Conservation (phyloP, 2,888 invertebrate genomes). For the Oscheius sp. region DNA sequence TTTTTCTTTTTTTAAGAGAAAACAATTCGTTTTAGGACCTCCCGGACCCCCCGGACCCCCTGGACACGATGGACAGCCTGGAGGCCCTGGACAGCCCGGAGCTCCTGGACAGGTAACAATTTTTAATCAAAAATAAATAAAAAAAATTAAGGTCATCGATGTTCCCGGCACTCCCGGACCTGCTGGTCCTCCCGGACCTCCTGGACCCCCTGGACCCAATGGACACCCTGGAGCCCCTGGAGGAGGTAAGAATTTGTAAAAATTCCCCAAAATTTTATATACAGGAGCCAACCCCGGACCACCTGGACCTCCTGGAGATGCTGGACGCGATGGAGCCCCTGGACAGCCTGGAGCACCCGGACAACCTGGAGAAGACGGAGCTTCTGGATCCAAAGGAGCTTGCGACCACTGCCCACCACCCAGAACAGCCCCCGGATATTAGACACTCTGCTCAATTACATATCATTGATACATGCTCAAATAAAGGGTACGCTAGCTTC, state of each 20-base stretch:
- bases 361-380: slow-evolving; percentile 15
- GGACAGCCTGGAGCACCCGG: slow-evolving; percentile 26
- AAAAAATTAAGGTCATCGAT: neutral
- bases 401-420: slow-evolving; percentile 16
- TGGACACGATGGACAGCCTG: slow-evolving; percentile 58
- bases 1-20: too few species aligned
- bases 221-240: slow-evolving; percentile 6
- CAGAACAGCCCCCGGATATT: slow-evolving; percentile 3
- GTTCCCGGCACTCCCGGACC: slow-evolving; percentile 55
- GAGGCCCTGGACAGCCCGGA: slow-evolving; percentile 59
- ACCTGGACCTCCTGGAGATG: slow-evolving; percentile 3
- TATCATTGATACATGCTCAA: too few species aligned
- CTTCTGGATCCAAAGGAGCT: slow-evolving; percentile 4
- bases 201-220: slow-evolving; percentile 48
- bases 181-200: slow-evolving; percentile 54
- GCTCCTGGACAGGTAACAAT: slow-evolving; percentile 43
- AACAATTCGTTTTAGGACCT: slow-evolving; percentile 54
- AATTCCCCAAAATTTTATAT: slow-evolving; percentile 43
- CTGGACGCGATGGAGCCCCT: neutral
- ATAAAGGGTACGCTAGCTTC: too few species aligned
- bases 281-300: slow-evolving; percentile 1
- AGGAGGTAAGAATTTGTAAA: too few species aligned
- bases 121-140: too few species aligned
- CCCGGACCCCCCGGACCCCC: slow-evolving; percentile 56
- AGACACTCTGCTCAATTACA: neutral